Conservation (phyloP, 1,140 invertebrate genomes). For the Euura saliciscinereae region DNA sequence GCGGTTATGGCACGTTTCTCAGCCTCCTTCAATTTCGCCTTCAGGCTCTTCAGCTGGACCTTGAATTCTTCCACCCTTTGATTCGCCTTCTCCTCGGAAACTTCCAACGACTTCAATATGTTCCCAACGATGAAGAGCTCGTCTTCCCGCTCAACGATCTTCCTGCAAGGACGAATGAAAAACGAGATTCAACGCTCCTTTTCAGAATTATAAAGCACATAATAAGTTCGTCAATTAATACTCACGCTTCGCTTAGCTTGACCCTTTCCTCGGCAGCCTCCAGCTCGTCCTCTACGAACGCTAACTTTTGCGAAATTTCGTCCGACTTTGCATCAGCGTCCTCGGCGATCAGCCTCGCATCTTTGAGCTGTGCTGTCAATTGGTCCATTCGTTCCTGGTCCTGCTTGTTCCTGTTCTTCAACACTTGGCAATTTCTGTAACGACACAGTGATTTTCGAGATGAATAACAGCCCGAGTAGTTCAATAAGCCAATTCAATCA, state of each 20-base stretch:
- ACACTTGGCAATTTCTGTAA: conserved; percentile 75
- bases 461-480: background rate
- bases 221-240: conserved; percentile 19
- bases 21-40: conserved; percentile 77
- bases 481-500: background rate
- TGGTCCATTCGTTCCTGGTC: conserved; percentile 80
- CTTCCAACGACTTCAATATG: conserved; percentile 98
- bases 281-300: conserved; percentile 87
- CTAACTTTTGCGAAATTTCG: conserved; percentile 85
- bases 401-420: conserved; percentile 75
- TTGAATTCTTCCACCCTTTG: conserved; percentile 87
- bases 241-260: conserved; percentile 83
- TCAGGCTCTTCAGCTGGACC: conserved; percentile 76
- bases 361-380: conserved; percentile 74
- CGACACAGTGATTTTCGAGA: conserved; percentile 16
- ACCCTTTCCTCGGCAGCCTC: conserved; percentile 85
- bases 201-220: background rate
- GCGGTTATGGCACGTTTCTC: conserved; percentile 83
- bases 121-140: conserved; percentile 98
- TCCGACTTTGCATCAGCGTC: conserved; percentile 83
- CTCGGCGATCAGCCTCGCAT: conserved; percentile 76
- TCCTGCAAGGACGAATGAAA: conserved; percentile 68
- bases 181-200: conserved; percentile 12
- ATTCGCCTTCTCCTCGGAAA: conserved; percentile 96
- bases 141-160: conserved; percentile 98